Base-by-base conservation (phyloP, 2,797 vertebrate species). In the Clarias laeviceps region DNA sequence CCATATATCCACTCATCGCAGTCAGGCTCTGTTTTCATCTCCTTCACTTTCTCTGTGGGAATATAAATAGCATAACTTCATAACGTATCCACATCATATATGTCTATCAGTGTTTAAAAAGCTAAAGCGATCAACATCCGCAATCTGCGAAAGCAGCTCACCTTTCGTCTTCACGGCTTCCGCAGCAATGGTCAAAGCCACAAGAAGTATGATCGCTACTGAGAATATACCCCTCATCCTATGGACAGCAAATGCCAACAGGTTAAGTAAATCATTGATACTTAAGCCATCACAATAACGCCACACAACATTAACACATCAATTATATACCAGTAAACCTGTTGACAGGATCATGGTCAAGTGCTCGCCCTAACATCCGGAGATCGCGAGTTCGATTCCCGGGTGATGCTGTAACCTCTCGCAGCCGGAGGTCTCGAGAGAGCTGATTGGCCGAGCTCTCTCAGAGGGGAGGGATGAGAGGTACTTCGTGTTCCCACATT, bases 1-100 rank as follows among this genome's bases (percentile, higher is more conserved):
- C 97, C 96, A 90, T 96, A 99, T 59, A 62, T 92, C 91, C 96
- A 97, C 66, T 97, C 97, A 3, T 93, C 92, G 0, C 98, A 99
- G 61, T 97, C 96, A 0, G 94, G 93, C 0, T 90, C 86, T 0
- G 92, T 87, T 84, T 95, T 95, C n/a, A 88, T 18, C 17, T 93
- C 96, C 94, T 56, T 82, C 18, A 40, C 93, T 88, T 96, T 97
- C 7, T 97, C 96, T 93, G 88, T 4, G 1, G 8, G 37, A 87
- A 64, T 22, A 22, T n/a, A 54, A 40, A n/a, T 56, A 54, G 40
- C 40, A 37, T 8, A 40, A 24, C 15, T 22, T 24, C 37, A 62
- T 20, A 61, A 7, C 15, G 22, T 18, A 70, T 27, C 3, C 17
- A 40, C 17, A 68, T 37, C 68, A 70, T 37, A 17, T 8, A 40